Evolutionary conservation across 2,113 vertebrate genomes (phyloP), one percentile per base, ranked within the genome.

Genomic region (Protomyctophum bolini): DNA sequence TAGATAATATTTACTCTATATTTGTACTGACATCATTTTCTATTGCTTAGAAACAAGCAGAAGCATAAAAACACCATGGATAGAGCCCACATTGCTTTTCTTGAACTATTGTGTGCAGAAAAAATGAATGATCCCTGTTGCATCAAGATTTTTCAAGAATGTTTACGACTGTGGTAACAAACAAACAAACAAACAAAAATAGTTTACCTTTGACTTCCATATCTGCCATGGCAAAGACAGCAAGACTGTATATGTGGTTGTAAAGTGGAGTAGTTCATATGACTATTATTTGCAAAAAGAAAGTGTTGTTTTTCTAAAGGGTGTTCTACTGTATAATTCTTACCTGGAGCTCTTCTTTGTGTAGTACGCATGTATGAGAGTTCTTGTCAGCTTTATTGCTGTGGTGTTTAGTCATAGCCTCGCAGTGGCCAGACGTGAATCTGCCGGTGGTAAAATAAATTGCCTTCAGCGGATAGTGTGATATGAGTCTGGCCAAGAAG

Each of bases 21-120:
- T 91, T 89, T 90, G 77, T 86, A 88, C 77, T 74, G 55, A 77
- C 74, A 84, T 87, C 66, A 73, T 87, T 88, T 91, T 87, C 60
- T 87, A 86, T 86, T 57, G 85, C 58, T 12, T 60, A 82, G 15
- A 82, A 51, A 29, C 33, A 6, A 51, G 77, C 63, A 73, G 48
- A 82, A 73, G 59, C 72, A 61, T 67, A 52, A 45, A 69, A 60
- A 66, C 54, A 50, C 21, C 57, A 64, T 56, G 15, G 29, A 73
- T 45, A 79, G 29, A 70, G 62, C 68, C 58, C 76, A 62, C 50
- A 12, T 62, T 79, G 76, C 49, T 76, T 70, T 8, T 52, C 71
- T 80, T 75, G 14, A 74, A 71, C 67, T 59, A 62, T 47, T 76
- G 80, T 83, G 74, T 68, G 21, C 75, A 75, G 65, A 66, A 67